phyloP scores from a whole-genome alignment of 2,113 vertebrate genomes.

The Helogale parvula region DNA sequence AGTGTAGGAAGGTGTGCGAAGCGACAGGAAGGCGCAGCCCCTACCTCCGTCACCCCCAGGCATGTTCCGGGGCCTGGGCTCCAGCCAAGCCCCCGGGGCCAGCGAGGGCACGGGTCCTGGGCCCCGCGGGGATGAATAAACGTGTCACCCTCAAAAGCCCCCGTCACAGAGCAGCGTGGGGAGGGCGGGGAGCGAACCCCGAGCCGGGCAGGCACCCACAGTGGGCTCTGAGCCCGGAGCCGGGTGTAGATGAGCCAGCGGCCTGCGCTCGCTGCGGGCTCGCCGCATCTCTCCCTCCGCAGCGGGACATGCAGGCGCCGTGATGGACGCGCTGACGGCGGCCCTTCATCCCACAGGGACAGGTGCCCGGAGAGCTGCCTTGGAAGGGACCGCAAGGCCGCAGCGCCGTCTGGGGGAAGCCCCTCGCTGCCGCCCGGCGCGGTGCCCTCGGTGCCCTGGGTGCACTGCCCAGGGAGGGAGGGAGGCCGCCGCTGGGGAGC shows the following conservation, averaged over 20 bases:
- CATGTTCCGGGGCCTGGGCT: accelerated
- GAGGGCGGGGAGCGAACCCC: background rate
- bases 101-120: background rate
- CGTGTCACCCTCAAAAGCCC: accelerated
- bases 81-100: accelerated
- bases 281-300: accelerated
- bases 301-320: accelerated
- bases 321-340: accelerated
- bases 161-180: too few relatives aligned
- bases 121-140: background rate
- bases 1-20: background rate
- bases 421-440: too few relatives aligned
- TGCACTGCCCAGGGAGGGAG: accelerated
- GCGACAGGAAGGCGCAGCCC: background rate
- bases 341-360: accelerated
- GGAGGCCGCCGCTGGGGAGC: background rate
- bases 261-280: accelerated
- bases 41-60: background rate
- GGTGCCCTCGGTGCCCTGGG: background rate
- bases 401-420: background rate
- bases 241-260: accelerated
- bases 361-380: background rate
- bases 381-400: background rate
- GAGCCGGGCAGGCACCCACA: background rate
- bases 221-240: background rate